Evolutionary conservation across 2,113 vertebrate species (phyloP).

Genomic region (Garra rufa): DNA sequence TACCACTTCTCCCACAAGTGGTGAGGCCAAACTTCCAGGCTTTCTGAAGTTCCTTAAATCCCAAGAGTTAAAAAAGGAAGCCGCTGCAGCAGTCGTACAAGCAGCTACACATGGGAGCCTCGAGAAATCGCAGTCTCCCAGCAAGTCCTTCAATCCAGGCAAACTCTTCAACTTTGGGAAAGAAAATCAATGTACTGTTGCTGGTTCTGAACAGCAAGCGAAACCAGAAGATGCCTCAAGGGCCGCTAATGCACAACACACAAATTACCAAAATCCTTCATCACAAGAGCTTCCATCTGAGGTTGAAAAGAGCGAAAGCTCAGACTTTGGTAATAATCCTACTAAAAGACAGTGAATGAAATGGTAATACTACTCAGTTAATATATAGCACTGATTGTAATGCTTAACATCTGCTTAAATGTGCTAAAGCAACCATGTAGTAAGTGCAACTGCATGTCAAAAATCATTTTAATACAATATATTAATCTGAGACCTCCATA

Average conservation of each 20-base stretch:
- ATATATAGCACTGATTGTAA: conserved; percentile 29
- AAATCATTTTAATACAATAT: conserved; percentile 9
- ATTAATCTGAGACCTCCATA: conserved; percentile 15
- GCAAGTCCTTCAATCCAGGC: conserved; percentile 91
- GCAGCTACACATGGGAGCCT: conserved; percentile 69
- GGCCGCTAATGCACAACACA: conserved; percentile 59
- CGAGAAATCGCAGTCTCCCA: conserved; percentile 87
- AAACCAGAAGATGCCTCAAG: conserved; percentile 45
- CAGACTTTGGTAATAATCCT: conserved; percentile 63
- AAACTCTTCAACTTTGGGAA: conserved; percentile 94
- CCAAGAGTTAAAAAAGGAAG: conserved; percentile 86
- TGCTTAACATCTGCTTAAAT: conserved; percentile 12
- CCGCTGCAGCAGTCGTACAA: conserved; percentile 47
- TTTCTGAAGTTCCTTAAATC: conserved; percentile 97
- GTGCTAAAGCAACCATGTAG: conserved; percentile 9
- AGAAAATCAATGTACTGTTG: conserved; percentile 74
- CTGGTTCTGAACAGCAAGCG: conserved; percentile 74
- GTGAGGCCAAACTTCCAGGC: conserved; percentile 89
- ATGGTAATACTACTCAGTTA: neutral
- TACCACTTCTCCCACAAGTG: conserved; percentile 82
- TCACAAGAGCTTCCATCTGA: conserved; percentile 69
- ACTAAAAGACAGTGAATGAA: conserved; percentile 63
- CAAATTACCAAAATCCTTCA: conserved; percentile 68
- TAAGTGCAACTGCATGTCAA: conserved; percentile 25
- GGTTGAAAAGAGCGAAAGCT: conserved; percentile 63